phyloP scores from a whole-genome alignment of 2,113 vertebrate genomes.

The Ictalurus punctatus region DNA sequence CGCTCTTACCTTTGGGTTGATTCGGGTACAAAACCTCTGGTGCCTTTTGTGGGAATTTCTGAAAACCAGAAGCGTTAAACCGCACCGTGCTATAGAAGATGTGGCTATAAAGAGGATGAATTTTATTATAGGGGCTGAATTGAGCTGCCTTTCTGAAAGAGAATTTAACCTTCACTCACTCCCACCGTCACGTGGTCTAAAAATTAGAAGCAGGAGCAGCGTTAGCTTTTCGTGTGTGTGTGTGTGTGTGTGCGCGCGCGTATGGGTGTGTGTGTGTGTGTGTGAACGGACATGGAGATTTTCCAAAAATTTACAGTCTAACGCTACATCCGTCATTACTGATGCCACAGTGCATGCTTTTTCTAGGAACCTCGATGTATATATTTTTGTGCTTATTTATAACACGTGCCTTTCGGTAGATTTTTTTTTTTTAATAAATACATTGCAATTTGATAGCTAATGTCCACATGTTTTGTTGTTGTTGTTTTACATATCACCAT shows the following conservation, averaged over 20 bases:
- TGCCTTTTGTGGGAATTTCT: constrained; percentile 50
- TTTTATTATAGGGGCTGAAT: constrained; percentile 71
- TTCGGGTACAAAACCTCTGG: constrained; percentile 39
- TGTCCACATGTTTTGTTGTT: neutral
- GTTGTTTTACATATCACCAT: neutral
- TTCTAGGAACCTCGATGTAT: neutral
- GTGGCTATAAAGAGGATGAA: constrained; percentile 64
- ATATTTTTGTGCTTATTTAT: neutral
- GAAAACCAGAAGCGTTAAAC: constrained; percentile 51
- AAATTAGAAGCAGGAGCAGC: constrained; percentile 80
- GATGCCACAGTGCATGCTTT: neutral
- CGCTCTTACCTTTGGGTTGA: constrained; percentile 56
- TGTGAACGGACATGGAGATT: constrained; percentile 10
- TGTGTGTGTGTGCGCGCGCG: constrained; percentile 4
- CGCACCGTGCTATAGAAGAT: constrained; percentile 56
- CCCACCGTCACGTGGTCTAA: constrained; percentile 82
- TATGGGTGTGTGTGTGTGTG: constrained; percentile 43
- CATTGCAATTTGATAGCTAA: neutral
- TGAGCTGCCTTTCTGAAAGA: constrained; percentile 73
- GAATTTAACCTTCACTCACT: constrained; percentile 83
- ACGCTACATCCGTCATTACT: constrained; percentile 11
- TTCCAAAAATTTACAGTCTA: constrained; percentile 1
- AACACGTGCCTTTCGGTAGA: neutral
- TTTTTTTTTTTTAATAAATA: neutral
- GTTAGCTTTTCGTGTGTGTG: constrained; percentile 56